These are phyloP conservation scores for Dipodomys ordii DNA, from an alignment of 2,113 vertebrate genomes.

Conservation along the genomic window DNA sequence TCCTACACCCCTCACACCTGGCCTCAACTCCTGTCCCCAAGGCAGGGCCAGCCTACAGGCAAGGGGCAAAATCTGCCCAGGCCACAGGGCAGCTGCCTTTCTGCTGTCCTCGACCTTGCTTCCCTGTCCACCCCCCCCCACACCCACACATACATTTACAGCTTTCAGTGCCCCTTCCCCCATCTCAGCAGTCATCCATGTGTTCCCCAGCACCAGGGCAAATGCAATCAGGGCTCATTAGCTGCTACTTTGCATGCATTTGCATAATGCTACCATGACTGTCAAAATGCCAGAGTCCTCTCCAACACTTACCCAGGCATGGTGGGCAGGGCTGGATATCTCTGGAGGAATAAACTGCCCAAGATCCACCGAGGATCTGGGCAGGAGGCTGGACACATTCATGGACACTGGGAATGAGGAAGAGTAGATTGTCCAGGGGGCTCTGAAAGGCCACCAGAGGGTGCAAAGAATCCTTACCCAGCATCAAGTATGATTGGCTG, in stretches of 20 bases:
- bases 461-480: neutral
- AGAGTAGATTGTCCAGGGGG: neutral
- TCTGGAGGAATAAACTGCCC: neutral
- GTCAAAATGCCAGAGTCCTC: constrained; percentile 57
- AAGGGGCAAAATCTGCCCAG: neutral
- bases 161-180: neutral
- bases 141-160: neutral
- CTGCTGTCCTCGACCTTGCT: neutral
- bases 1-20: neutral
- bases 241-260: constrained; percentile 66
- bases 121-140: neutral
- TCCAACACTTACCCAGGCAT: neutral
- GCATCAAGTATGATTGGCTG: neutral
- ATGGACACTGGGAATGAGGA: rapidly evolving
- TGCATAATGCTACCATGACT: constrained; percentile 43
- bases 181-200: neutral
- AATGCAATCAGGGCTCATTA: constrained; percentile 57
- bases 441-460: neutral
- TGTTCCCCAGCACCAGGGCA: constrained; percentile 1
- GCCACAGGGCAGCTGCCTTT: neutral
- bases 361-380: neutral
- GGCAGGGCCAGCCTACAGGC: neutral
- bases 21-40: neutral
- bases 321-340: neutral
- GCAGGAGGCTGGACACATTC: neutral